Base-by-base conservation (phyloP, 64 coral and sea anemone species). In the Acropora yongei region DNA sequence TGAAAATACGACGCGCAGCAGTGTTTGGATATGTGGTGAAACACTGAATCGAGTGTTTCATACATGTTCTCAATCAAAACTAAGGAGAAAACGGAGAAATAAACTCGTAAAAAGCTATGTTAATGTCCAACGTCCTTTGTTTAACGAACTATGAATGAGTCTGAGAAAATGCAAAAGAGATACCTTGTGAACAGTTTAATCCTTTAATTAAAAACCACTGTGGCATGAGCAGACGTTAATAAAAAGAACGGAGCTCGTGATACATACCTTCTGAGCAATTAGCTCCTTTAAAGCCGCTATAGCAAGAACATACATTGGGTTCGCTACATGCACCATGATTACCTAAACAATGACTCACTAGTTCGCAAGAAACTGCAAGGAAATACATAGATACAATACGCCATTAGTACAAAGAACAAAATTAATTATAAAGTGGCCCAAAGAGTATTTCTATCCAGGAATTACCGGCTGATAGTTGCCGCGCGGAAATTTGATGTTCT, bases 101-200 rank as follows among this genome's bases (percentile, higher is more conserved):
- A 46, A 39, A 79, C 49, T 16, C 77, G 14, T 47, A 30, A 39
- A 79, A 47, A 43, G 3, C 49, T 47, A 80, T 17, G 14, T 1
- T 48, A 80, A 68, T 17, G 41, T 40, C n/a, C 20, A 74, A 41
- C 41, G 6, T 41, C 19, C 69, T 40, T 18, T 39, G 7, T 8
- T 68, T 68, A 12, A 76, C 10, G 51, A 5, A 14, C 0, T 76
- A 5, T 1, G 6, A 12, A 8, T 76, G 43, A 42, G 41, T 45
- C 1, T 46, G 40, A 74, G 6, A 42, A 8, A 5, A 6, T 58
- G 5, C 55, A 5, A 39, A 5, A 18, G 5, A 63, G 43, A 18
- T 95, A 95, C 94, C 94, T 78, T 83, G 67, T 55, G 69, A 87
- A 82, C 94, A 95, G 78, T 88, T 76, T 18, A 81, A 16, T 13